Conservation (phyloP, 2,888 invertebrate species). For the Tholera decimalis region DNA sequence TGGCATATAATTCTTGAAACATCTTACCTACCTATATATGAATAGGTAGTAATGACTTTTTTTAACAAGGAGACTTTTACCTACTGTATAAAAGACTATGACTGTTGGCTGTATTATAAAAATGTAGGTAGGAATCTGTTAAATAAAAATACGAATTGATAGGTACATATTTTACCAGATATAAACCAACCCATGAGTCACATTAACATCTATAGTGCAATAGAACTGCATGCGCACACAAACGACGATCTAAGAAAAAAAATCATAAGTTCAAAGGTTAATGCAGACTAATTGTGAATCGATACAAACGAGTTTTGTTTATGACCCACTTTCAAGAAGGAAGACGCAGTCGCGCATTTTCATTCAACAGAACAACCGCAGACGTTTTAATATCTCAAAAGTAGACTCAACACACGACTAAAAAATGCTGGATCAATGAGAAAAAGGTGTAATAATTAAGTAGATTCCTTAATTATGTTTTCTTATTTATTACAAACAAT, state of each 20-base stretch:
- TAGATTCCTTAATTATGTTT: too few species aligned
- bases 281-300: conserved; percentile 59
- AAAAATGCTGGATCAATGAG: not conserved
- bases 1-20: not conserved
- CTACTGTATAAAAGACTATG: not conserved
- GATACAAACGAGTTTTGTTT: conserved; percentile 57
- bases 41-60: too few species aligned
- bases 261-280: conserved; percentile 58
- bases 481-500: too few species aligned
- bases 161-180: not conserved
- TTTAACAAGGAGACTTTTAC: too few species aligned
- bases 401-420: not conserved
- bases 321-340: conserved; percentile 40
- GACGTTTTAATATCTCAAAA: not conserved
- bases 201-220: conserved; percentile 50
- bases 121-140: too few species aligned
- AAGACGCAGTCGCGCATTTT: conserved; percentile 30
- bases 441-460: not conserved
- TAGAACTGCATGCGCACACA: conserved; percentile 42
- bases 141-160: too few species aligned
- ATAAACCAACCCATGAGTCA: conserved; percentile 41
- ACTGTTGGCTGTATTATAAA: too few species aligned
- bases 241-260: conserved; percentile 38
- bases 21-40: conserved; percentile 4
- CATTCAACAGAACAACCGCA: conserved; percentile 20